Evolutionary conservation across 2,888 invertebrate species (phyloP).

Genomic region (Synergus umbraculus): DNA sequence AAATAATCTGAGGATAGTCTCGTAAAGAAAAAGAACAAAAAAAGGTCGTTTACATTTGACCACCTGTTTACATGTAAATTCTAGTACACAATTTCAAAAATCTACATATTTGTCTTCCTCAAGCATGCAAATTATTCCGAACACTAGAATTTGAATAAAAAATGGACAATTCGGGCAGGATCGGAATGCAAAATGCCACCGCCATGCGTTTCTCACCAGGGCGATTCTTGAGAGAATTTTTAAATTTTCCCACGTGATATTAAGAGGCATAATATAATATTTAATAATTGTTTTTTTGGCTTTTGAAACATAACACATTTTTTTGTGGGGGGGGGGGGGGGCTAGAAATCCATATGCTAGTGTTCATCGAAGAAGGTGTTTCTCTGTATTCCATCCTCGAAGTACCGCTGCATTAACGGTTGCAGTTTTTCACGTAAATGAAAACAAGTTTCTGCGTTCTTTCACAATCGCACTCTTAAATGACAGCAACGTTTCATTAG

Average conservation of each 20-base stretch:
- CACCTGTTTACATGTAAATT: constrained; percentile 20
- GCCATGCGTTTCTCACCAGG: too few relatives aligned
- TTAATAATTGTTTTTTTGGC: neutral
- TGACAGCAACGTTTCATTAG: constrained; percentile 74
- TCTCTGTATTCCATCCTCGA: constrained; percentile 66
- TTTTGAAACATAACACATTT: constrained; percentile 5
- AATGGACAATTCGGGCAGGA: neutral
- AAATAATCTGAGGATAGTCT: constrained; percentile 17
- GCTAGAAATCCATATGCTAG: constrained; percentile 51
- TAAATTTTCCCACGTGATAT: too few relatives aligned
- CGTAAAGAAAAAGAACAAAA: neutral
- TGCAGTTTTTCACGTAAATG: constrained; percentile 76
- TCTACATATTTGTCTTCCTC: neutral
- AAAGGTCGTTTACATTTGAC: constrained; percentile 20
- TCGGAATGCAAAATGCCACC: too few relatives aligned
- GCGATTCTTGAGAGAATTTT: neutral
- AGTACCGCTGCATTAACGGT: constrained; percentile 78
- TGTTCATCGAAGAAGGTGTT: constrained; percentile 62
- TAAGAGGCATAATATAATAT: too few relatives aligned
- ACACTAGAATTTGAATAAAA: neutral
- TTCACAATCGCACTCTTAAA: constrained; percentile 73
- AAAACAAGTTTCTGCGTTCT: constrained; percentile 74
- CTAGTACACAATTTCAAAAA: neutral
- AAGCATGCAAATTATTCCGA: neutral
- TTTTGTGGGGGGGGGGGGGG: constrained; percentile 32